A percentile compares a stretch with the other conserved stretches of the same genome.
Evolutionary conservation across 2,797 vertebrate species (phyloP).

Genomic region (Propithecus perrieri): DNA sequence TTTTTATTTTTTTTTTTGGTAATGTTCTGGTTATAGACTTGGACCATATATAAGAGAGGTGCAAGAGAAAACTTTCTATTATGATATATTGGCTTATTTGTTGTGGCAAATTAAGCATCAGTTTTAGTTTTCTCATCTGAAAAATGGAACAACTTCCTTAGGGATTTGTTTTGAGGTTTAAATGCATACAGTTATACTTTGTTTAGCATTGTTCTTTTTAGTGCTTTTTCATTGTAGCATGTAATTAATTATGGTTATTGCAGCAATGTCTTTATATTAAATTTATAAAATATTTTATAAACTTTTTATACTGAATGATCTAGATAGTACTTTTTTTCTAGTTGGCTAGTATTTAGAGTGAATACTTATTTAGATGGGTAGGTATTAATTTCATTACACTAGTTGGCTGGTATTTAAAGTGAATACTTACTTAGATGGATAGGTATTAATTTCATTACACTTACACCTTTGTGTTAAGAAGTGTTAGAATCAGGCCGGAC

Average conservation of each 20-base stretch:
- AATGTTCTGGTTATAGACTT: neutral
- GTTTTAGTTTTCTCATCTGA: neutral
- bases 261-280: neutral
- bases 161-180: neutral
- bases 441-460: neutral
- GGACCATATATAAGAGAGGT: neutral
- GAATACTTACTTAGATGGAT: neutral
- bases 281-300: neutral
- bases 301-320: neutral
- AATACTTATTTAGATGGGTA: neutral
- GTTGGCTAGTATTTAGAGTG: neutral
- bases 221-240: neutral
- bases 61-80: neutral
- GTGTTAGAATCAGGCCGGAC: neutral
- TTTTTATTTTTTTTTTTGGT: neutral
- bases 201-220: neutral
- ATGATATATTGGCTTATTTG: neutral
- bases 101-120: neutral
- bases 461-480: neutral
- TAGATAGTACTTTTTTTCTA: neutral
- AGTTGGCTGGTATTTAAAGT: neutral
- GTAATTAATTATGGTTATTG: conserved; percentile 5
- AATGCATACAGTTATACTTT: neutral
- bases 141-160: neutral
- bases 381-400: neutral